Percentiles rank a stretch among this genome's conserved stretches.
Conservation (phyloP, 2,797 vertebrate genomes). For the Rhodeus uyekii region DNA sequence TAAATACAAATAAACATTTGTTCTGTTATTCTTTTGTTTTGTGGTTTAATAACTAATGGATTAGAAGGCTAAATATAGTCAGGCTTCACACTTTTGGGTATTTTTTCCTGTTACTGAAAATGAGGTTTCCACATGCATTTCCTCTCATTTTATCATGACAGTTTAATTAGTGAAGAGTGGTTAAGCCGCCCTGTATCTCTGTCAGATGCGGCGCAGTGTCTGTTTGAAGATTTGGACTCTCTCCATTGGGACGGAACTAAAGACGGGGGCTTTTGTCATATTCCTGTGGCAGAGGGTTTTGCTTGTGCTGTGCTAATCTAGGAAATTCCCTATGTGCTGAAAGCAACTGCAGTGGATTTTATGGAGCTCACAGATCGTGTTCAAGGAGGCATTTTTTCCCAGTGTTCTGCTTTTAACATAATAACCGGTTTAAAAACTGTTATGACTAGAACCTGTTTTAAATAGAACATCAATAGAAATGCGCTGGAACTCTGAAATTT, state of each 20-base stretch:
- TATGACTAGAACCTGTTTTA: neutral
- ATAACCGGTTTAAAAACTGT: neutral
- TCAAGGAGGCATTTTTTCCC: neutral
- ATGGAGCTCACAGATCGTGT: conserved; percentile 18
- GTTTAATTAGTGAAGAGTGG: conserved; percentile 26
- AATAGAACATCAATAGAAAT: neutral
- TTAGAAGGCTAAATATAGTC: neutral
- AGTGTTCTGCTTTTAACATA: neutral
- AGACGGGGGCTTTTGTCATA: conserved; percentile 39
- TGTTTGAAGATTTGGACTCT: conserved; percentile 31
- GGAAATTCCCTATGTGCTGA: conserved; percentile 22
- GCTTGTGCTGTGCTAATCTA: conserved; percentile 28
- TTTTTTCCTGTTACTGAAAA: neutral
- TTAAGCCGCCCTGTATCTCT: neutral
- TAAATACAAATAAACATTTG: neutral
- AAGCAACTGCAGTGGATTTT: conserved; percentile 37
- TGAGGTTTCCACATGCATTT: neutral
- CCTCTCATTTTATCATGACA: conserved; percentile 20
- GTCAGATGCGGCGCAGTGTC: conserved; percentile 23
- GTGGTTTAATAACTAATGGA: neutral
- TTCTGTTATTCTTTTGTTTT: neutral
- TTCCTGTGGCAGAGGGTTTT: conserved; percentile 33
- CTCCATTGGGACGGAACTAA: conserved; percentile 32
- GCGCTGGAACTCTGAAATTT: neutral
- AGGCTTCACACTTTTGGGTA: no score